A percentile compares a stretch with the other conserved stretches of the same genome.
These are phyloP conservation scores for Apamea crenata DNA, from an alignment of 2,888 invertebrate genomes.

Conservation along the genomic window DNA sequence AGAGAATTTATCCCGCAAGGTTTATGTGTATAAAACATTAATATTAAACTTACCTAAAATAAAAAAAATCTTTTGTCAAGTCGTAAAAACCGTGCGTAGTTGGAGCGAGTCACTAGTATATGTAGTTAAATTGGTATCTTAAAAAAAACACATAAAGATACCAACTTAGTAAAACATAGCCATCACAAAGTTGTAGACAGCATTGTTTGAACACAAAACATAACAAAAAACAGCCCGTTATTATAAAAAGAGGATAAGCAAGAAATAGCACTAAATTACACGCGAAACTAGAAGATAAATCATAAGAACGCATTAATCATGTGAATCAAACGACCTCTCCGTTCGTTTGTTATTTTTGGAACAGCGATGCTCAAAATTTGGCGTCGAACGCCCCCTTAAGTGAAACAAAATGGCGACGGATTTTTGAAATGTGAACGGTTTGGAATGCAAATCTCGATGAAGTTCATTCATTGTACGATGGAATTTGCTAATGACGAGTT, in stretches of 20 bases:
- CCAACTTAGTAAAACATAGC: constrained; percentile 42
- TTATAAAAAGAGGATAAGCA: constrained; percentile 57
- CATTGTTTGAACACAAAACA: constrained; percentile 57
- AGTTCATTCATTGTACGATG: background rate
- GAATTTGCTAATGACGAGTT: background rate
- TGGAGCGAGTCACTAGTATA: background rate
- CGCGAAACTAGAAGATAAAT: constrained; percentile 69
- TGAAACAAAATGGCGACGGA: constrained; percentile 35
- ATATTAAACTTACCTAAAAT: background rate
- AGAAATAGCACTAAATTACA: constrained; percentile 69
- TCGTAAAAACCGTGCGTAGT: background rate
- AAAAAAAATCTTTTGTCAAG: background rate
- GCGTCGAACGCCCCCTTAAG: constrained; percentile 19
- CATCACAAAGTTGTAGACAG: constrained; percentile 63
- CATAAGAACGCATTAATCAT: constrained; percentile 70
- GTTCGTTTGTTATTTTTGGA: constrained; percentile 63
- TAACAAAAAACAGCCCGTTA: constrained; percentile 60
- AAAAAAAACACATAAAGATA: constrained; percentile 9
- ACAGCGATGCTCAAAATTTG: constrained; percentile 59
- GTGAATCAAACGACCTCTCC: constrained; percentile 69
- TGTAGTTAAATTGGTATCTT: background rate
- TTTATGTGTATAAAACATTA: background rate
- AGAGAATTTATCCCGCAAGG: too few species aligned
- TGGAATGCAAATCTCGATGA: constrained; percentile 2
- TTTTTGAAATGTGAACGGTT: constrained; percentile 16